Base-by-base conservation (phyloP, 1,140 invertebrate genomes). In the Cydia amplana region DNA sequence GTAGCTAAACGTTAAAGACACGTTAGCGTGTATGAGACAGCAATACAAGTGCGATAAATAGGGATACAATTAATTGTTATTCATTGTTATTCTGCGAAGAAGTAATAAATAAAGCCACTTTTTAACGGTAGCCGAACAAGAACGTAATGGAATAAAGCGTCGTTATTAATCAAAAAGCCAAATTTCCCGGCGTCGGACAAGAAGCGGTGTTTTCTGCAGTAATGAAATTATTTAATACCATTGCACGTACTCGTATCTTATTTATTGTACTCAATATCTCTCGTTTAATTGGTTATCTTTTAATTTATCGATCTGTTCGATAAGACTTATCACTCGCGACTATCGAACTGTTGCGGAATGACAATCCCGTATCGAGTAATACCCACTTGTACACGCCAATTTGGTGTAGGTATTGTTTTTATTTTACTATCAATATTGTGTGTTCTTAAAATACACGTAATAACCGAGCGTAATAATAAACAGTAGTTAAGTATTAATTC, bases 211-310 rank as follows among this genome's bases (percentile, higher is more conserved):
- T 76, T 78, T 76, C 75, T 70, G 77, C 80, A 78, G 78, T 77
- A 83, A 83, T 78, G 75, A 63, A 82, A 82, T 84, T 79, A 81
- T 84, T 83, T 81, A 82, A 82, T 85, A 79, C n/a, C 65, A 70
- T 40, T 77, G 77, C 74, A 60, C 72, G 60, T 64, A 51, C 74
- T 51, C 72, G 60, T 65, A 55, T 75, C 74, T 83, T 79, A 83
- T 86, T 84, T 87, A 85, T 83, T 77, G 74, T 82, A 74, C 67
- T 67, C 74, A 72, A 82, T 86, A 79, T 74, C 75, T 83, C 73
- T 82, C 74, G 55, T 64, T 79, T 84, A 84, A 84, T 85, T 80
- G 82, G 75, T 80, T 80, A 81, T 80, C 79, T 77, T 80, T 78
- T 79, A 80, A 79, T 80, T 79, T 79, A 81, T 79, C 73, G 78